phyloP scores from a whole-genome alignment of 1,140 invertebrate genomes.

The Lamellibrachia luymesi region DNA sequence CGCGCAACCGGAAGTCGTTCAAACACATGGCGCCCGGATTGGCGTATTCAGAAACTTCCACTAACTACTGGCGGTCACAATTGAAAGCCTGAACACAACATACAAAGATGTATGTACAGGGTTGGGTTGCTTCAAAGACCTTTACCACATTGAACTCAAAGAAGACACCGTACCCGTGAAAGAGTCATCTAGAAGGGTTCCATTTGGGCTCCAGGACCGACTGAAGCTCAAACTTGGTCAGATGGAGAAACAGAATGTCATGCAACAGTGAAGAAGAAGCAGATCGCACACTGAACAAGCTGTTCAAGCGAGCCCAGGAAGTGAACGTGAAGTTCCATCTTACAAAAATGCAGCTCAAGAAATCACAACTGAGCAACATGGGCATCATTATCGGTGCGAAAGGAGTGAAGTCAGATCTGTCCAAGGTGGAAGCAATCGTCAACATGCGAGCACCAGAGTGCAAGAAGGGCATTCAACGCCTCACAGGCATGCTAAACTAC shows the following conservation, averaged over 20 bases:
- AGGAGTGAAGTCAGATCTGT: conserved; percentile 43
- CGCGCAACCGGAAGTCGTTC: no score
- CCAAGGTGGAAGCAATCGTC: conserved; percentile 45
- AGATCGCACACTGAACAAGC: not conserved
- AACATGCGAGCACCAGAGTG: conserved; percentile 38
- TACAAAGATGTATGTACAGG: no score
- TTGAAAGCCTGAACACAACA: no score
- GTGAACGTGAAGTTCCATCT: conserved; percentile 22
- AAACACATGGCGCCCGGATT: no score
- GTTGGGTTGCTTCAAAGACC: no score
- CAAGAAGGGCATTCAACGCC: not conserved
- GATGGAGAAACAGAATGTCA: not conserved
- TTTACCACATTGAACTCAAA: no score
- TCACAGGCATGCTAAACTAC: not conserved
- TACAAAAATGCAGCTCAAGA: conserved; percentile 8
- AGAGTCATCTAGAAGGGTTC: no score
- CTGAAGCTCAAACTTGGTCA: not conserved
- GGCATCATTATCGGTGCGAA: conserved; percentile 43
- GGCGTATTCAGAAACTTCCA: no score
- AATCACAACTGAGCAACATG: conserved; percentile 38
- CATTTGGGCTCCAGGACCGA: no score
- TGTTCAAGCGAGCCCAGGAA: conserved; percentile 23
- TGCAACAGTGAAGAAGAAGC: not conserved
- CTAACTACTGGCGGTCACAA: no score
- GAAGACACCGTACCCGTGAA: no score